phyloP scores from a whole-genome alignment of 2,113 vertebrate species.

The Sturnus vulgaris region DNA sequence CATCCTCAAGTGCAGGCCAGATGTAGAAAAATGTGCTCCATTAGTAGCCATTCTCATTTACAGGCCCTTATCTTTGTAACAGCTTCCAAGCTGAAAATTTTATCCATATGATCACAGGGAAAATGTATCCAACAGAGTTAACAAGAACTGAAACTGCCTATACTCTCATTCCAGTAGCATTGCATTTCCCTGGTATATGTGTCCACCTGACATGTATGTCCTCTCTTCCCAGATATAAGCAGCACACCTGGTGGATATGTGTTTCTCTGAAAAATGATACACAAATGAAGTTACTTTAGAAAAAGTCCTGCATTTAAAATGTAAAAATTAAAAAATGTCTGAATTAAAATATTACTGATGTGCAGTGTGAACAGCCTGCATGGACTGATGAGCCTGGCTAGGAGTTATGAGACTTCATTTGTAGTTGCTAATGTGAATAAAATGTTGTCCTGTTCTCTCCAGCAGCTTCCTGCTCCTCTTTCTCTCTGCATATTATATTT shows the following conservation, averaged over 20 bases:
- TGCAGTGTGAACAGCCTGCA: background rate
- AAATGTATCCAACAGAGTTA: background rate
- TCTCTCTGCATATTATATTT: background rate
- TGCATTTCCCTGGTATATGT: background rate
- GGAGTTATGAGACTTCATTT: background rate
- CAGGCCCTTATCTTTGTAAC: background rate
- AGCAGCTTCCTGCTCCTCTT: background rate
- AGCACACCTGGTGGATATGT: background rate
- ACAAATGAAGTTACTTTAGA: background rate
- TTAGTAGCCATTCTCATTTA: background rate
- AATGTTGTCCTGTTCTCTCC: background rate
- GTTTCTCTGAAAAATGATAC: background rate
- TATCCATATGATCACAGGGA: background rate
- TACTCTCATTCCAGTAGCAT: background rate
- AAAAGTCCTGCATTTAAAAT: background rate
- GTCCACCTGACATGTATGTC: background rate
- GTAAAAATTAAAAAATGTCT: background rate
- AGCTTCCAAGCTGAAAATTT: background rate
- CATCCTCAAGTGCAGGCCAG: background rate
- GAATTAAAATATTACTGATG: background rate
- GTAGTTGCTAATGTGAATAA: background rate
- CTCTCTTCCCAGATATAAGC: background rate
- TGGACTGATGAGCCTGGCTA: background rate
- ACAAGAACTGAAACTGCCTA: background rate
- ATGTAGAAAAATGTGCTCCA: background rate